Evolutionary conservation across 2,797 vertebrate genomes (phyloP).

Genomic region (Benthosema pterotum): DNA sequence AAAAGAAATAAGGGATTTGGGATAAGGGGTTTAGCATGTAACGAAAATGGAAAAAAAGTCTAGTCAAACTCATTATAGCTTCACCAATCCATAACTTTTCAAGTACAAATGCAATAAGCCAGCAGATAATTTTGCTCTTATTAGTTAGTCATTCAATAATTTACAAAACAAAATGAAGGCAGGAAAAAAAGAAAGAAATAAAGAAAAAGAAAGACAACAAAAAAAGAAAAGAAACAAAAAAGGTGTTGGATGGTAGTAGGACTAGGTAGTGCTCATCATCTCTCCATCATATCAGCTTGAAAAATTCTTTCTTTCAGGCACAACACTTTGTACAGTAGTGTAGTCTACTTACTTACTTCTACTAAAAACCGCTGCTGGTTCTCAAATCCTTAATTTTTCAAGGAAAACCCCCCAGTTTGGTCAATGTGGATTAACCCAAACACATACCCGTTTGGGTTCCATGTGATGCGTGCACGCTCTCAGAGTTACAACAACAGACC

Average conservation of each 20-base stretch:
- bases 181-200: conserved; percentile 32
- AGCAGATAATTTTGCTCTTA: conserved; percentile 68
- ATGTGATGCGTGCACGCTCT: too few species aligned
- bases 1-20: too few species aligned
- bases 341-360: conserved; percentile 32
- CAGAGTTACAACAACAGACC: too few species aligned
- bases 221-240: conserved; percentile 24
- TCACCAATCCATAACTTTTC: conserved; percentile 44
- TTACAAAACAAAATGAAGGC: too few species aligned
- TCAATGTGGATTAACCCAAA: too few species aligned
- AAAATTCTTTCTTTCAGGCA: conserved; percentile 55
- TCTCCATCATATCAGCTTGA: conserved; percentile 52
- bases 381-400: background rate
- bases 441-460: too few species aligned
- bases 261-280: conserved; percentile 47
- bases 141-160: conserved; percentile 75
- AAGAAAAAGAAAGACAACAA: too few species aligned
- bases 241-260: conserved; percentile 56
- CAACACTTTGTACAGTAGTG: conserved; percentile 11
- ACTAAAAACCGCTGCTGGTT: background rate
- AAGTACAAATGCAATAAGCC: conserved; percentile 80
- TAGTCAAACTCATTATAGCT: conserved; percentile 42
- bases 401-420: background rate
- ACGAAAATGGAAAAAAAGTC: too few species aligned
- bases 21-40: too few species aligned